Evolutionary conservation across 2,113 vertebrate species (phyloP), one percentile per base, ranked within the genome.

Genomic region (Brachyhypopomus gauderio): DNA sequence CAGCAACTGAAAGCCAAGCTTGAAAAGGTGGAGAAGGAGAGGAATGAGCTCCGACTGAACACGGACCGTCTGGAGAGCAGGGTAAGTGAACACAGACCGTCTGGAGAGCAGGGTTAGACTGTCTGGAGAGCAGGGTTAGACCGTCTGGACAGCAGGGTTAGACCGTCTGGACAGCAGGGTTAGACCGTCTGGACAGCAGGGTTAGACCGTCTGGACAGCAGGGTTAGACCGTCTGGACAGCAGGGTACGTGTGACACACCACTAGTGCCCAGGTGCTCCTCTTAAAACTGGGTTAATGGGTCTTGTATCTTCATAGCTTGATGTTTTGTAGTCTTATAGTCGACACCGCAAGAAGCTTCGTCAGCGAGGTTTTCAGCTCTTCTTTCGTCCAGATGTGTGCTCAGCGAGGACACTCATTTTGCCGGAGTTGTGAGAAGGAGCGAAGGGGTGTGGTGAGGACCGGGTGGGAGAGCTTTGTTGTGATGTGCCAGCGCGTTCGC

Each of bases 151-250:
- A 96, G 93, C 92, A 96, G 95, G 92, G 98, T 99, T 90, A 0
- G 97, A 98, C 92, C 95, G 96, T 75, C 89, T 98, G 89, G 98
- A 99, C 90, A 96, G 93, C 92, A 96, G 95, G 92, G 98, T 99
- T 30, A 30, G 30, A 30, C 30, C 30, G 30, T 30, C 30, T 30
- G 3, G 30, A 30, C 2, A 30, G 30, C 30, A 30, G 30, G 3
- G 3, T 30, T 92, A 0, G 97, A 98, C 92, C 95, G 95, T 75
- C 89, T 98, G 89, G 98, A 99, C 90, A 96, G 93, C 92, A 96
- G 95, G 92, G 98, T 99, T 90, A 0, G 97, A 98, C 92, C 95
- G 96, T 75, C 89, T 98, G 89, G 98, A 99, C 90, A 96, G 93
- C 92, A 96, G 95, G 92, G 98, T 99, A 90, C 81, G 80, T 52